Base-by-base conservation (phyloP, 1,140 invertebrate species). In the Drosophila parabipectinata region DNA sequence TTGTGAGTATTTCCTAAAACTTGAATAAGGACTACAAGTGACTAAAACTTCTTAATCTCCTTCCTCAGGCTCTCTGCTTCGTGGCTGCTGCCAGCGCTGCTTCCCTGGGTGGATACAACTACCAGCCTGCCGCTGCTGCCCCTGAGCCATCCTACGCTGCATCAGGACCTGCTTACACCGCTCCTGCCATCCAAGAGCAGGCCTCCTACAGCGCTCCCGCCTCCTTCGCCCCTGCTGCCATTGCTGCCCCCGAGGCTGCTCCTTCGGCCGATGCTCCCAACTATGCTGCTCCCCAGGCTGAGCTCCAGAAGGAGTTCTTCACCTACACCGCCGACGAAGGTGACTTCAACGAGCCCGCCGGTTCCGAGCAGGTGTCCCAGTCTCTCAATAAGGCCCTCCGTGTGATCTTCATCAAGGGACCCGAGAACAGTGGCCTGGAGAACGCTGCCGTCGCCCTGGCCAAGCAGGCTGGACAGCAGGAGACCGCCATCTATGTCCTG, bases 401-500 rank as follows among this genome's bases (percentile, higher is more conserved):
- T 24, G 90, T 91, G 9, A 68, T 91, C 37, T 91, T 91, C 66
- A 91, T 91, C 44, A 91, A 90, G 72, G 71, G 75, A 55, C 90
- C 90, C 44, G 90, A 91, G 66, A 67, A 91, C 72, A 76, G 57
- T 5, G 83, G 87, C 21, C 48, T 91, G 24, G 85, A 91, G 61
- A 71, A 91, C 32, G 90, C 90, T 14, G 90, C 83, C 5, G 37
- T 90, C 14, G 54, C 66, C 4, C 52, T 91, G 73, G 83, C 90
- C 54, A 91, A 78, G 56, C 90, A 91, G 32, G 78, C 87, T 52
- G 67, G 77, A 3, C 82, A 91, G 51, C 79, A 91, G 41, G 71
- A 85, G 39, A 91, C 90, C 8, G 90, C 90, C 63, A 91, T 91
- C 60, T 91, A 91, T 64, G 85, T 91, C 0, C 78, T 91, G 1